A percentile compares a stretch with the other conserved stretches of the same genome.
phyloP scores from a whole-genome alignment of 2,113 vertebrate genomes.

The Lutjanus erythropterus region DNA sequence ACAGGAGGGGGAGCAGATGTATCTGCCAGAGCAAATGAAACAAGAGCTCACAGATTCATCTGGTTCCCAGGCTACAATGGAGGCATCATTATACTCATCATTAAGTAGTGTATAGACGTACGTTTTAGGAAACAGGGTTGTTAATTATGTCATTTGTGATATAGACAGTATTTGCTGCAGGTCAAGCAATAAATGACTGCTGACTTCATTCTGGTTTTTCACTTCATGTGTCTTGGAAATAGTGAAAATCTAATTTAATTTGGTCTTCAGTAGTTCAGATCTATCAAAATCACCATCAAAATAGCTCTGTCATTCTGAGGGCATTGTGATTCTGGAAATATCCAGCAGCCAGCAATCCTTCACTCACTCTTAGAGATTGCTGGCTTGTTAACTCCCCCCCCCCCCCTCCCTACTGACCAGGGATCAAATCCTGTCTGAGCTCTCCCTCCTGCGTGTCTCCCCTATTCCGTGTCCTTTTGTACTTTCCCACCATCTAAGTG shows the following conservation, averaged over 20 bases:
- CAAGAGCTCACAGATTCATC: too few species aligned
- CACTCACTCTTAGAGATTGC: constrained; percentile 27
- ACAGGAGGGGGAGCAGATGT: too few species aligned
- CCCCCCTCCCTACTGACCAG: constrained; percentile 21
- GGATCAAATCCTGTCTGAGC: constrained; percentile 62
- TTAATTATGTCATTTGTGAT: not conserved
- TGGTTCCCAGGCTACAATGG: too few species aligned
- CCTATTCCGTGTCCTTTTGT: constrained; percentile 32
- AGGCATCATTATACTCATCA: not conserved
- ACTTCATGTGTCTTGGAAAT: not conserved
- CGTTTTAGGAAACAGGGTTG: not conserved
- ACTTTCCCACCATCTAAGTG: constrained; percentile 35
- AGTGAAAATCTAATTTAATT: not conserved
- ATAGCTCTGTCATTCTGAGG: not conserved
- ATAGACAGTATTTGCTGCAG: not conserved
- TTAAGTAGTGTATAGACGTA: not conserved
- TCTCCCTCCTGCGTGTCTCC: constrained; percentile 30
- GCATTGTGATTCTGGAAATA: constrained; percentile 30
- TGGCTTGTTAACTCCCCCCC: constrained; percentile 50
- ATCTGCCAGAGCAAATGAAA: too few species aligned
- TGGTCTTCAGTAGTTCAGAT: not conserved
- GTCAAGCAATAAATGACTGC: not conserved
- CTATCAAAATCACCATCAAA: constrained; percentile 15
- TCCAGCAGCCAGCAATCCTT: constrained; percentile 25
- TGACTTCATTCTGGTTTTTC: too few species aligned